Conservation (phyloP, 2,797 vertebrate species). For the Peromyscus attwateri region DNA sequence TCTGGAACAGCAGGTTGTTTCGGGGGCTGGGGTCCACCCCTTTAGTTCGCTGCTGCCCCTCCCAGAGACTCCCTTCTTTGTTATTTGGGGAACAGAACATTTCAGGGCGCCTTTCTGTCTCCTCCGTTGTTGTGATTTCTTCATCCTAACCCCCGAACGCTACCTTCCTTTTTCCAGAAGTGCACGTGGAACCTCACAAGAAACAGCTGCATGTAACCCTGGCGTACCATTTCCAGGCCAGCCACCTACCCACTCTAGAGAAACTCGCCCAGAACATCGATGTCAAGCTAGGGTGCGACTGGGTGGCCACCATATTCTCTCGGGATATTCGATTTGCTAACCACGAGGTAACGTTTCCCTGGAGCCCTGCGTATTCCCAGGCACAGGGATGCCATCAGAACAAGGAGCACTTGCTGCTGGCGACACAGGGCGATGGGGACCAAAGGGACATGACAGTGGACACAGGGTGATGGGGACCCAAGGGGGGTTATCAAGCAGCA, state of each 20-base stretch:
- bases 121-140: accelerated
- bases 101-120: neutral
- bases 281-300: slow-evolving; percentile 94
- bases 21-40: neutral
- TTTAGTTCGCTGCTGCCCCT: neutral
- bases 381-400: accelerated
- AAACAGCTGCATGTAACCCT: slow-evolving; percentile 98
- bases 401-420: accelerated
- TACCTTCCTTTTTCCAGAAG: slow-evolving; percentile 89
- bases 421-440: neutral
- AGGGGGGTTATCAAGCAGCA: neutral
- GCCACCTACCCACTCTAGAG: slow-evolving; percentile 94
- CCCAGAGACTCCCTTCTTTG: neutral
- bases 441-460: neutral
- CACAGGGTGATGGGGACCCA: neutral
- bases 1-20: neutral
- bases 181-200: slow-evolving; percentile 96
- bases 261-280: slow-evolving; percentile 96
- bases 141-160: neutral
- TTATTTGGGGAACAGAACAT: neutral
- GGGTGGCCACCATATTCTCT: slow-evolving; percentile 96
- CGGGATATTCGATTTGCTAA: slow-evolving; percentile 98
- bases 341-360: slow-evolving; percentile 92
- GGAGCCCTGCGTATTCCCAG: neutral
- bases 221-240: slow-evolving; percentile 98